These are phyloP conservation scores for Dryococelus australis DNA, from an alignment of 2,888 invertebrate species.

Conservation along the genomic window DNA sequence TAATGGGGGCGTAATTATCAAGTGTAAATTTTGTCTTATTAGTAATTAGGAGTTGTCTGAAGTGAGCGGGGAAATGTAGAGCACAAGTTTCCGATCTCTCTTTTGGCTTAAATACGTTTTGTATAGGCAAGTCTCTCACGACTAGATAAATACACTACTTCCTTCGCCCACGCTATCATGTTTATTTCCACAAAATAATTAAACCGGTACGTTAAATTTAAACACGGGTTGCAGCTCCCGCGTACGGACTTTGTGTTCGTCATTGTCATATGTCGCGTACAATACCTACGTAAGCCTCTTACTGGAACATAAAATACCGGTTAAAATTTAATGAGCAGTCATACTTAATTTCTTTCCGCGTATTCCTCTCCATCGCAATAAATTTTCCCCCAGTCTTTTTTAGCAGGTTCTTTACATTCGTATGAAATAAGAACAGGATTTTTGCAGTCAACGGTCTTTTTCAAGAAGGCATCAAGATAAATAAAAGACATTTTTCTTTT, in stretches of 20 bases:
- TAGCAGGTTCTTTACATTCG: constrained; percentile 4
- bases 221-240: neutral
- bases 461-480: neutral
- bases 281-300: constrained; percentile 35
- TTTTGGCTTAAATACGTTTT: too few relatives aligned
- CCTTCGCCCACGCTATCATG: neutral
- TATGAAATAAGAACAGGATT: constrained; percentile 5
- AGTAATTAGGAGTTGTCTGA: too few relatives aligned
- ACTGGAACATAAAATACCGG: constrained; percentile 29
- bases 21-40: too few relatives aligned
- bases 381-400: constrained; percentile 9
- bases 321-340: constrained; percentile 41
- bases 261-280: constrained; percentile 22
- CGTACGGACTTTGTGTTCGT: neutral
- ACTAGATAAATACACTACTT: neutral
- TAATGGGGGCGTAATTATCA: too few relatives aligned
- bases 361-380: constrained; percentile 11
- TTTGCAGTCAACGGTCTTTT: neutral
- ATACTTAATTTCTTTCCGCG: constrained; percentile 32
- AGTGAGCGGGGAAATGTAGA: too few relatives aligned
- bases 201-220: neutral
- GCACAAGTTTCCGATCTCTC: too few relatives aligned
- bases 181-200: neutral
- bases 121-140: too few relatives aligned
- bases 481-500: neutral